phyloP scores from a whole-genome alignment of 2,797 vertebrate genomes.

The Rhinoraja longicauda region DNA sequence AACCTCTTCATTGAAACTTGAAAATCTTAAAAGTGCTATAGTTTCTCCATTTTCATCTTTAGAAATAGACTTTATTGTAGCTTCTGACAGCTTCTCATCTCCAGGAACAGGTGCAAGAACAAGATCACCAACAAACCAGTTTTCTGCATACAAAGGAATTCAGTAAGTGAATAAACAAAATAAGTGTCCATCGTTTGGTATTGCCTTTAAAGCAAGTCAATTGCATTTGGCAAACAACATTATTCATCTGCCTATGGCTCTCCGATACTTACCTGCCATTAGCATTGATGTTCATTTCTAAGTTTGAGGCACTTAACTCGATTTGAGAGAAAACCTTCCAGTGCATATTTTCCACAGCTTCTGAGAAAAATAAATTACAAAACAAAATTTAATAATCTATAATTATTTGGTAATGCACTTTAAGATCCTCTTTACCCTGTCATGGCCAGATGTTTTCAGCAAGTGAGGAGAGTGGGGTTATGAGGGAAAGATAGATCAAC shows the following conservation, averaged over 20 bases:
- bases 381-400: neutral
- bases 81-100: constrained; percentile 58
- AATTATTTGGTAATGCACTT: neutral
- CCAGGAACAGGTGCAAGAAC: constrained; percentile 63
- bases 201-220: neutral
- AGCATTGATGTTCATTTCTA: neutral
- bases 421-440: neutral
- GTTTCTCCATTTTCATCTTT: constrained; percentile 52
- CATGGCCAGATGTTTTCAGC: neutral
- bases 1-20: constrained; percentile 56
- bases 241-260: neutral
- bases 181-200: neutral
- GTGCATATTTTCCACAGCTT: neutral
- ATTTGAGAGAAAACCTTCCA: constrained; percentile 14
- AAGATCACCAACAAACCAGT: constrained; percentile 50
- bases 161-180: neutral
- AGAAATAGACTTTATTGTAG: constrained; percentile 59
- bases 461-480: too few relatives aligned
- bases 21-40: constrained; percentile 60
- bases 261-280: neutral
- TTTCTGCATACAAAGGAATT: constrained; percentile 44
- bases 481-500: too few relatives aligned
- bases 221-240: neutral
- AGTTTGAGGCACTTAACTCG: neutral
- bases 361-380: constrained; percentile 4